A percentile compares a stretch with the other conserved stretches of the same genome.
These are phyloP conservation scores for Ceramica pisi DNA, from an alignment of 2,888 invertebrate genomes.

Conservation along the genomic window DNA sequence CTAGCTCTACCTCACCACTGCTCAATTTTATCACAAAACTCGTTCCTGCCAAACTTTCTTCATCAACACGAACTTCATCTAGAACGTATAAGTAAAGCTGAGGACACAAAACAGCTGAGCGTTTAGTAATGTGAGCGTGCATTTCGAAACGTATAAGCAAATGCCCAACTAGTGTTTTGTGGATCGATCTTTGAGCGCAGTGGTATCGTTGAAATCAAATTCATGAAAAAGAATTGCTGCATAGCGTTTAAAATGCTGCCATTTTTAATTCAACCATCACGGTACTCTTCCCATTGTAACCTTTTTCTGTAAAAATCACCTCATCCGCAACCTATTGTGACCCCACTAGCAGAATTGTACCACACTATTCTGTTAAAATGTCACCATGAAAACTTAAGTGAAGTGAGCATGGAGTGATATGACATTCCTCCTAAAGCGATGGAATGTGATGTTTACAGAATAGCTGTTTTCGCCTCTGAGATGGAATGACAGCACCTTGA, in stretches of 20 bases:
- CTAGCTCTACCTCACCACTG: conserved; percentile 16
- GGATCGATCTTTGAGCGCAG: neutral
- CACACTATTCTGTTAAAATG: no score
- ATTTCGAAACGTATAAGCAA: neutral
- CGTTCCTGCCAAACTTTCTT: conserved; percentile 45
- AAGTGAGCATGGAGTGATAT: no score
- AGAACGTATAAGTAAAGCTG: conserved; percentile 25
- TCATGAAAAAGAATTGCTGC: neutral
- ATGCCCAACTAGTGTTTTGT: neutral
- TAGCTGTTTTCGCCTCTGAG: no score
- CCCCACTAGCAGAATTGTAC: no score
- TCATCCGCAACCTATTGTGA: no score
- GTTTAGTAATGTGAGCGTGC: neutral
- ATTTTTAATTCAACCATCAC: neutral
- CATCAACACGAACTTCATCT: conserved; percentile 47
- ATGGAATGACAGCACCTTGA: no score
- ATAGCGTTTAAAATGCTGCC: neutral
- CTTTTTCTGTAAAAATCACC: neutral
- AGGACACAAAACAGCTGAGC: neutral
- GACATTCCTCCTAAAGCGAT: no score
- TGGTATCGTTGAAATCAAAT: neutral
- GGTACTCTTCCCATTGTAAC: no score
- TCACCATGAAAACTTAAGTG: no score
- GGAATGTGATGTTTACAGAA: no score
- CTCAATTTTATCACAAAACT: conserved; percentile 40